Evolutionary conservation across 2,797 vertebrate species (phyloP).

Genomic region (Otolemur crassicaudatus): DNA sequence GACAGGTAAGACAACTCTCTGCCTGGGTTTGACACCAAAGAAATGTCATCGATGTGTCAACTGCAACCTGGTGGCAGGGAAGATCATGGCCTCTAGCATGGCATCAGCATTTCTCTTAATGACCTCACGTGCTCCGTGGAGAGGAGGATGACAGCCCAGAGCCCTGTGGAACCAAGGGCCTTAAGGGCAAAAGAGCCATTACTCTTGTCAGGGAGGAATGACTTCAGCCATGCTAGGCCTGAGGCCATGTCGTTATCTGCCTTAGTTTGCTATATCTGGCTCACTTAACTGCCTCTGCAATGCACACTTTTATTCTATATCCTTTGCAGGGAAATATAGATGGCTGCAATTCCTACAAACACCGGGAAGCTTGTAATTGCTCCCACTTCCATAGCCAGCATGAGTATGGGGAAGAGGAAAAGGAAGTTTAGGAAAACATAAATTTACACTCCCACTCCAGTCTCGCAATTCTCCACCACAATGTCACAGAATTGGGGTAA

Average conservation of each 20-base stretch:
- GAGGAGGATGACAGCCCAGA: slow-evolving; percentile 69
- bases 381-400: not conserved
- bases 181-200: slow-evolving; percentile 70
- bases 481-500: not conserved
- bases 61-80: slow-evolving; percentile 69
- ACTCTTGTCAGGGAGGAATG: slow-evolving; percentile 71
- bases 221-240: slow-evolving; percentile 73
- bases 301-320: slow-evolving; percentile 33
- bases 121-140: slow-evolving; percentile 58
- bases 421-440: not conserved
- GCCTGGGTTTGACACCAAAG: slow-evolving; percentile 78
- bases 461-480: not conserved
- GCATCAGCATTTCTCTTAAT: slow-evolving; percentile 73
- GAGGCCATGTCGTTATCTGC: slow-evolving; percentile 73
- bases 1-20: slow-evolving; percentile 69
- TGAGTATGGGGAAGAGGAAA: not conserved
- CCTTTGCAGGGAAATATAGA: slow-evolving; percentile 39
- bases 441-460: not conserved
- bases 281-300: slow-evolving; percentile 62
- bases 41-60: slow-evolving; percentile 70
- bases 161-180: slow-evolving; percentile 61
- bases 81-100: slow-evolving; percentile 68
- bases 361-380: slow-evolving; percentile 38
- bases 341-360: not conserved
- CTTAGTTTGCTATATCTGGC: slow-evolving; percentile 75